A percentile compares a stretch with the other conserved stretches of the same genome.
These are phyloP conservation scores for Bombus confusus DNA, from an alignment of 1,140 invertebrate genomes.

Conservation along the genomic window DNA sequence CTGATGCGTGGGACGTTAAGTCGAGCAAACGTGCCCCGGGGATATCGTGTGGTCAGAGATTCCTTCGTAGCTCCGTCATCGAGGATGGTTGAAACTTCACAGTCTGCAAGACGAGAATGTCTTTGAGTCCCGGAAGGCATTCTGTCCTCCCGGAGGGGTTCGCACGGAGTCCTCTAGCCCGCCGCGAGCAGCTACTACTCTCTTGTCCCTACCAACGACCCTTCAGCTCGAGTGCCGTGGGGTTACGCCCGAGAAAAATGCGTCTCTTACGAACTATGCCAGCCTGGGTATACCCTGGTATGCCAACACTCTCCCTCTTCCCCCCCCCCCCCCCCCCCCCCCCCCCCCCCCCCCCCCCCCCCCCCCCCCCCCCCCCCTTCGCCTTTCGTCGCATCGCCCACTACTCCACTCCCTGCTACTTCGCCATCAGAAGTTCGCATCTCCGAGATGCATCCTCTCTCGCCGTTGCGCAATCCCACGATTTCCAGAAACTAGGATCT, in stretches of 20 bases:
- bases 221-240: conserved; percentile 43
- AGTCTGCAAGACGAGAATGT: conserved; percentile 81
- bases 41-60: conserved; percentile 81
- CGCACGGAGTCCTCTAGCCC: conserved; percentile 31
- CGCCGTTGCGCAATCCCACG: not conserved
- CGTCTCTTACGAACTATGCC: conserved; percentile 67
- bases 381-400: not conserved
- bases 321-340: conserved; percentile 21
- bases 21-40: conserved; percentile 74
- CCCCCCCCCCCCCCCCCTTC: conserved; percentile 1
- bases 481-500: no score
- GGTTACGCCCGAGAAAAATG: conserved; percentile 67
- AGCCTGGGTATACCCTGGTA: conserved; percentile 62
- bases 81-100: conserved; percentile 76
- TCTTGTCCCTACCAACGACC: conserved; percentile 44
- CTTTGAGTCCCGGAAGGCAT: conserved; percentile 81
- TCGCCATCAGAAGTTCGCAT: not conserved
- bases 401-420: not conserved
- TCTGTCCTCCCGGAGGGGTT: conserved; percentile 41
- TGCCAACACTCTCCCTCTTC: conserved; percentile 51
- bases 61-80: conserved; percentile 69
- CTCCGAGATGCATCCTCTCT: not conserved
- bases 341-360: conserved; percentile 4
- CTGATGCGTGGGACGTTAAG: conserved; percentile 76
- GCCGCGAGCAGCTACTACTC: conserved; percentile 36